These are phyloP conservation scores for pig (Sus scrofa) DNA, from an alignment of 2,113 vertebrate genomes.

Conservation along the genomic window DNA sequence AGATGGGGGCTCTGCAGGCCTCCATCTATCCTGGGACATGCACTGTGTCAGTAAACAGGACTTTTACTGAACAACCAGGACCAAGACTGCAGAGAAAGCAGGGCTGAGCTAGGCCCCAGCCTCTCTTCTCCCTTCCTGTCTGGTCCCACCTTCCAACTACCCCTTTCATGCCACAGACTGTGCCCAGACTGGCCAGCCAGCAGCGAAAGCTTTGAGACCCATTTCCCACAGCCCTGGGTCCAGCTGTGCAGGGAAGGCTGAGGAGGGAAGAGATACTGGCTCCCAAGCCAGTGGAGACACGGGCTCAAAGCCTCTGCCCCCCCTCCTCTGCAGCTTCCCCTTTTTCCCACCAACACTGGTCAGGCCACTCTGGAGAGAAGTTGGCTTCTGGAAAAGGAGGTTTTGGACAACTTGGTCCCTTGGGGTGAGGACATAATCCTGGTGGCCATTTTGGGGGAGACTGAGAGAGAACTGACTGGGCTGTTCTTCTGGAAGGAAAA, in stretches of 20 bases:
- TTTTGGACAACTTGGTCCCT: background rate
- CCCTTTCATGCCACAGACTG: background rate
- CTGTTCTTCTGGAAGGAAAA: background rate
- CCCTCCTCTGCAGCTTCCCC: background rate
- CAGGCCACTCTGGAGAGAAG: background rate
- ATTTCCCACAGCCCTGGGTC: background rate
- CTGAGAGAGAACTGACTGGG: background rate
- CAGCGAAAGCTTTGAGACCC: background rate
- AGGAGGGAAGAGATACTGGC: background rate
- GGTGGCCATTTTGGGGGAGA: background rate
- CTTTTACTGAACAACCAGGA: background rate
- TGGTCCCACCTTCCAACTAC: background rate
- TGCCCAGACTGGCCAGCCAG: background rate
- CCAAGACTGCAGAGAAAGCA: background rate
- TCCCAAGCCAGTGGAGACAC: background rate
- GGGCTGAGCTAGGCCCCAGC: background rate
- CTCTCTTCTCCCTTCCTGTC: background rate
- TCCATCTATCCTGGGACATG: too few relatives aligned
- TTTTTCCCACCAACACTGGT: too few relatives aligned
- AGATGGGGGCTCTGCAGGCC: background rate
- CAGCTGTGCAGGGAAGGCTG: background rate
- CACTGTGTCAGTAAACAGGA: fast-evolving
- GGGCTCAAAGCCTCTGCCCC: background rate
- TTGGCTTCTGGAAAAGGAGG: background rate
- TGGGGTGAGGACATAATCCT: background rate